Base-by-base conservation (phyloP, 2,888 invertebrate genomes). In the Liodrosophila aerea region DNA sequence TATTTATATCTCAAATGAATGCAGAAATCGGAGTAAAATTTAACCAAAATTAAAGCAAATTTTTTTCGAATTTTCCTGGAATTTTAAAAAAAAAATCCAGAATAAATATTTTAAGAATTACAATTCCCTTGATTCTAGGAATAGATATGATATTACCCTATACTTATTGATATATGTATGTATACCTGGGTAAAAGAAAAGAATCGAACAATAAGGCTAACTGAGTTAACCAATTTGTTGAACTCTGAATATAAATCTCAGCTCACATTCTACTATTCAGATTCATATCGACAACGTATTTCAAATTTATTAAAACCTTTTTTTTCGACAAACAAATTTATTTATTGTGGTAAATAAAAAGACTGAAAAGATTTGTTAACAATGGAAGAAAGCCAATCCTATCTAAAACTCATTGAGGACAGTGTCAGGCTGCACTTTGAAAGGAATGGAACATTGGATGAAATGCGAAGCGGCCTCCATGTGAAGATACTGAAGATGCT, bases 391-490 rank as follows among this genome's bases (percentile, higher is more conserved):
- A 47, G 12, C 5, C 22, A 22, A 22, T 41, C 47, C 2, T 64
- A 51, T 18, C 4, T 59, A 7, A 36, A 59, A 12, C 11, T 58
- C 1, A 27, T 74, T 7, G 64, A 80, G 39, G 64, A 72, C 1
- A 82, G 77, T 30, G 74, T 89, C 13, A 80, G 58, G 47, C 34
- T 53, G 1, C 74, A 87, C 27, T 77, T 88, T 15, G 76, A 86
- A 33, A 53, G 66, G 1, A 75, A 86, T 49, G 88, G 87, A 4
- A 73, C 82, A 1, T 37, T 87, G 27, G 76, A 77, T 8, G 74
- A 85, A 7, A 61, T 88, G 16, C 85, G 83, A 2, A 87, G 88
- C 43, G 78, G 78, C 27, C 47, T 89, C 31, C 88, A 88, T 44
- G 68, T 74, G 0, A 82, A 83, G 59, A 66, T 89, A 22, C 72